phyloP scores from a whole-genome alignment of 2,113 vertebrate species.

The Clarias magur region DNA sequence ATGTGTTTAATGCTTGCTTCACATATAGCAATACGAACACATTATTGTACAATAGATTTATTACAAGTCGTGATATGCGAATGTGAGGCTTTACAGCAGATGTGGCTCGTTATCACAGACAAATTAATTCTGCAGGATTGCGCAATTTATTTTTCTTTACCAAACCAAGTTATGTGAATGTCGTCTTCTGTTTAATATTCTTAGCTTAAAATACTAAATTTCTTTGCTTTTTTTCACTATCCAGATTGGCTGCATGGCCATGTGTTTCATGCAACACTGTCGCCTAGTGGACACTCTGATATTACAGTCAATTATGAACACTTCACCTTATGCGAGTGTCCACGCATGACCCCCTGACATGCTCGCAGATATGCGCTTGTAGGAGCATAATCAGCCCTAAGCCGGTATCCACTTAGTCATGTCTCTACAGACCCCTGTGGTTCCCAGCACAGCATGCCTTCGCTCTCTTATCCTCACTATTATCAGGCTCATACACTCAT shows the following conservation, averaged over 20 bases:
- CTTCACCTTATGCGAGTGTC: neutral
- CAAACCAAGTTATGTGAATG: neutral
- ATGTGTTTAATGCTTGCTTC: neutral
- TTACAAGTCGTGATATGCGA: neutral
- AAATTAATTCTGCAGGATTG: neutral
- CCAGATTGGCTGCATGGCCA: neutral
- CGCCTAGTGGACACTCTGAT: neutral
- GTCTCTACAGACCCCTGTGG: constrained; percentile 22
- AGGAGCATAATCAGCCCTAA: constrained; percentile 12
- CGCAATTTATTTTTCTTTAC: neutral
- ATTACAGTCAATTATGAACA: neutral
- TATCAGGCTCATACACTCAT: constrained; percentile 56
- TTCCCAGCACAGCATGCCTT: constrained; percentile 27
- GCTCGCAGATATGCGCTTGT: neutral
- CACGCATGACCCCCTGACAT: neutral
- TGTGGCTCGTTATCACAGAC: neutral
- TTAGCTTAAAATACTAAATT: neutral
- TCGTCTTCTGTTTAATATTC: neutral
- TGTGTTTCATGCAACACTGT: too few relatives aligned
- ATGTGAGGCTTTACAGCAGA: neutral
- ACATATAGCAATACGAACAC: neutral
- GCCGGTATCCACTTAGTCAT: constrained; percentile 18
- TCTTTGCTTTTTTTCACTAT: neutral
- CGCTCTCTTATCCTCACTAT: constrained; percentile 55
- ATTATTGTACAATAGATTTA: neutral